Conservation (phyloP, 2,113 vertebrate species). For the Lepus timidus region DNA sequence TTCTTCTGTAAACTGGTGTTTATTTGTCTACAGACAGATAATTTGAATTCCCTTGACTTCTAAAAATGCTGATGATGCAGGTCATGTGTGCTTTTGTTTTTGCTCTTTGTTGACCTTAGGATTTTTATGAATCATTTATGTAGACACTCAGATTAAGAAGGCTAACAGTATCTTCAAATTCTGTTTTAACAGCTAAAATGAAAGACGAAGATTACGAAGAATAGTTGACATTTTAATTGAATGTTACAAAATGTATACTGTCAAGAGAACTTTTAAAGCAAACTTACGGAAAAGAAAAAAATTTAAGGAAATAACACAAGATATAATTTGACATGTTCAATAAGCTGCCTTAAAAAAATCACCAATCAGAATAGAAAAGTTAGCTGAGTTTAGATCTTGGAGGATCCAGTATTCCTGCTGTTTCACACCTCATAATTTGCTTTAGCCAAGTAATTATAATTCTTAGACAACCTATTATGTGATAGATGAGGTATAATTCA, state of each 20-base stretch:
- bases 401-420: not conserved
- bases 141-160: conserved; percentile 1
- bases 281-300: not conserved
- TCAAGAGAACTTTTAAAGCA: not conserved
- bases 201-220: not conserved
- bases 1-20: not conserved
- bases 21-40: not conserved
- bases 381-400: not conserved
- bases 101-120: not conserved
- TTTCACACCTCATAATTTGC: not conserved
- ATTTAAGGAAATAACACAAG: not conserved
- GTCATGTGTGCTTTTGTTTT: conserved; percentile 15
- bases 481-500: not conserved
- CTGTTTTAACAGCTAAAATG: not conserved
- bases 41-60: conserved; percentile 15
- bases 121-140: not conserved
- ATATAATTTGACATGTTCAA: conserved; percentile 4
- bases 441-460: conserved; percentile 25
- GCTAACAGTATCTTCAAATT: not conserved
- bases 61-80: conserved; percentile 8
- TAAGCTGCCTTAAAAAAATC: not conserved
- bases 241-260: not conserved
- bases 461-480: conserved; percentile 2
- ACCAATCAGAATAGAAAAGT: not conserved
- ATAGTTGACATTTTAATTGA: not conserved